Evolutionary conservation across 2,888 invertebrate species (phyloP), one percentile per base, ranked within the genome.

Genomic region (Eurois occulta): DNA sequence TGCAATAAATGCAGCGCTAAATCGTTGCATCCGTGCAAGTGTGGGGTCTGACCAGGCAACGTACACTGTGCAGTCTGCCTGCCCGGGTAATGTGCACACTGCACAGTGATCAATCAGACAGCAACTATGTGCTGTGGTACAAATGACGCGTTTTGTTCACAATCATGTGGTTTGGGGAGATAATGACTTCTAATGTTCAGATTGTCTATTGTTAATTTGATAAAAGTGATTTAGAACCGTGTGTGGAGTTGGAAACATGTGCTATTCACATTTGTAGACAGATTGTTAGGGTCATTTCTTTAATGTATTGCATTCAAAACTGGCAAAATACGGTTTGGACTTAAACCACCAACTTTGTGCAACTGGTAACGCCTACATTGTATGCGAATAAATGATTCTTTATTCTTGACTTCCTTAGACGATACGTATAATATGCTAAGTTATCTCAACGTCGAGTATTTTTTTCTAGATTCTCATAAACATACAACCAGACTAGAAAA

Each of bases 21-120:
- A 90, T 91, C 88, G 91, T 88, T 86, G 86, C 86, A 80, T 86
- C 86, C 86, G 83, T 82, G 52, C 38, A 64, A 69, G 46, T 35
- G 35, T 68, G 43, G 46, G 64, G 72, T 52, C 65, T 60, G 83
- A 69, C 62, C 75, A 71, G 64, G 68, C 46, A 75, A 66, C 28
- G 58, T 1, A 21, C 60, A 32, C 32, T 67, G 86, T 72, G 77
- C 41, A 48, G 78, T 43, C 52, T 52, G 73, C 24, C 48, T 32
- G 71, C 24, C 65, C 67, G 75, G 74, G 55, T 35, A 75, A 78
- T 83, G 89, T 58, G 70, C 76, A 55, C 75, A 48, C 81, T 72
- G 70, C 75, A 55, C 75, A 46, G 82, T 73, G 83, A 90, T 90
- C 88, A 84, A 89, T 90, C 90, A 88, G 82, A 62, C 78, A 78